These are phyloP conservation scores for Cassiopea xamachana DNA, from an alignment of 30 jellyfish, hydroid and myxozoan genomes.

Conservation along the genomic window DNA sequence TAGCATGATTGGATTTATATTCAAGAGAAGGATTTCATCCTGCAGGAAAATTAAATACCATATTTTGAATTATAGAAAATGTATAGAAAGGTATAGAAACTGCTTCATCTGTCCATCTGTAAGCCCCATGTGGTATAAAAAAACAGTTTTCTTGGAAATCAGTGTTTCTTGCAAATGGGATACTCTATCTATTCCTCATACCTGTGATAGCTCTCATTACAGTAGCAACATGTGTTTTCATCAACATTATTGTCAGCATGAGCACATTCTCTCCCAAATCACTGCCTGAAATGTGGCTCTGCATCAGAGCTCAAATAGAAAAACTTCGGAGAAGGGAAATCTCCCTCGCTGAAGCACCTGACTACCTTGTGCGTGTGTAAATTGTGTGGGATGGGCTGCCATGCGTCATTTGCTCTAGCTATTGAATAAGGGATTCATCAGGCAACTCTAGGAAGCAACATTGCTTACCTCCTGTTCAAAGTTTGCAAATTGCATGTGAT, in stretches of 20 bases:
- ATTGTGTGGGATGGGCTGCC: slow-evolving; percentile 6
- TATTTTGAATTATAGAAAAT: neutral
- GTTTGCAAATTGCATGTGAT: slow-evolving; percentile 44
- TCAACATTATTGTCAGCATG: slow-evolving; percentile 5
- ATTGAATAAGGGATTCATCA: neutral
- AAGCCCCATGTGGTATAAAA: no score
- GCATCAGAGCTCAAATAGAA: no score
- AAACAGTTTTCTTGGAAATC: slow-evolving; percentile 7
- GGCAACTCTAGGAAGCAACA: slow-evolving; percentile 7
- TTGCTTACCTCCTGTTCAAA: slow-evolving; percentile 9
- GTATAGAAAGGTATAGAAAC: neutral
- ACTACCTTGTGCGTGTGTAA: slow-evolving; percentile 9
- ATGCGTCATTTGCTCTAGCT: slow-evolving; percentile 1
- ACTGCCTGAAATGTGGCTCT: neutral
- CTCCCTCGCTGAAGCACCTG: slow-evolving; percentile 4
- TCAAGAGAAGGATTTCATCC: neutral
- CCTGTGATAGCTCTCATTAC: neutral
- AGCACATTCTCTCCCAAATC: slow-evolving; percentile 8
- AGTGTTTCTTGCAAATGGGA: slow-evolving; percentile 1
- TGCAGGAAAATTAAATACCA: neutral
- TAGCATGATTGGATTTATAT: neutral
- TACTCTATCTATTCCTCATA: no score
- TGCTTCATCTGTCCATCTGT: no score
- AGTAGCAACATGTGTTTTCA: slow-evolving; percentile 3
- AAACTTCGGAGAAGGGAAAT: neutral